Evolutionary conservation across 2,797 vertebrate species (phyloP).

Genomic region (Peromyscus eremicus): DNA sequence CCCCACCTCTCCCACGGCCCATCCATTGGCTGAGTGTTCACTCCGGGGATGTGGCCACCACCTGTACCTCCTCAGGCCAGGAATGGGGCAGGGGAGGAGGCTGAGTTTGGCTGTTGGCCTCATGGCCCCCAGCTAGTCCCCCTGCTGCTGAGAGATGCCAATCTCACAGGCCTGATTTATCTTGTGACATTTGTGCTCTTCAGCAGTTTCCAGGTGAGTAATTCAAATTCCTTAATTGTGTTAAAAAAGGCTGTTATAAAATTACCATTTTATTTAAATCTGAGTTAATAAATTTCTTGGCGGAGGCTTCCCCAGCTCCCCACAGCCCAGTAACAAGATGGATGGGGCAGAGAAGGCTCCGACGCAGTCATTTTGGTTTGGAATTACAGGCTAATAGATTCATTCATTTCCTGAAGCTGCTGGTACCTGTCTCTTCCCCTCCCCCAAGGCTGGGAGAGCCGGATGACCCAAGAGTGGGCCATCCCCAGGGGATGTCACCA

Average conservation of each 20-base stretch:
- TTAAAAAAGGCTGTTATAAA: conserved; percentile 86
- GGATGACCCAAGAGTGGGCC: background rate
- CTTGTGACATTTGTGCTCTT: conserved; percentile 81
- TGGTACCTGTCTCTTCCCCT: conserved; percentile 86
- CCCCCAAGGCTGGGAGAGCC: conserved; percentile 53
- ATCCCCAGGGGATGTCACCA: background rate
- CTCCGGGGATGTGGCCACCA: conserved; percentile 54
- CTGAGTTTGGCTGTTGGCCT: conserved; percentile 52
- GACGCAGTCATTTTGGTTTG: conserved; percentile 86
- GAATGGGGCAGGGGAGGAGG: conserved; percentile 24
- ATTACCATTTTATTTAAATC: conserved; percentile 86
- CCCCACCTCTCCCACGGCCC: conserved; percentile 79
- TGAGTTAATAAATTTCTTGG: conserved; percentile 84
- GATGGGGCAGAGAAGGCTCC: conserved; percentile 84
- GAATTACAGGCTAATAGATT: conserved; percentile 89
- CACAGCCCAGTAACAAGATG: conserved; percentile 85
- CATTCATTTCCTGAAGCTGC: conserved; percentile 88
- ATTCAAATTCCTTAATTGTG: conserved; percentile 85
- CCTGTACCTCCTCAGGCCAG: background rate
- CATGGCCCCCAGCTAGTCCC: background rate
- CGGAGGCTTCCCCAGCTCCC: conserved; percentile 82
- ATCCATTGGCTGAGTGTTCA: conserved; percentile 56
- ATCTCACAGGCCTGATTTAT: conserved; percentile 78
- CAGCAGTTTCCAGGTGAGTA: conserved; percentile 85
- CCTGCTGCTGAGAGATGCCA: conserved; percentile 62